Percentiles rank a stretch among this genome's conserved stretches.
These are phyloP conservation scores for Atherinomorus stipes DNA, from an alignment of 2,113 vertebrate species.

Conservation along the genomic window DNA sequence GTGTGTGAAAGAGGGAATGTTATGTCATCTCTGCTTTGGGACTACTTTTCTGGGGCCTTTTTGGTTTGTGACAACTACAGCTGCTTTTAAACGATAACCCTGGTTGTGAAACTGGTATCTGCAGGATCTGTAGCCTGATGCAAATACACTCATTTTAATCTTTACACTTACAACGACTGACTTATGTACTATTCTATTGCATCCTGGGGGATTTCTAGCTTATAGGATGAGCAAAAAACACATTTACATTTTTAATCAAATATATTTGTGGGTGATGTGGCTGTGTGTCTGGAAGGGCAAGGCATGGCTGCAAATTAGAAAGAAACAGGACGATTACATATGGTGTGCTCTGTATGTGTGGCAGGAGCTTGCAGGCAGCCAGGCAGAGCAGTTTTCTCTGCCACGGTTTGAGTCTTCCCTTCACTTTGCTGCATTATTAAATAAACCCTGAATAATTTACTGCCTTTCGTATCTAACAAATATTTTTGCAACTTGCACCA, in stretches of 20 bases:
- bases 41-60: slow-evolving; percentile 52
- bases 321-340: slow-evolving; percentile 42
- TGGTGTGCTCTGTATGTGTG: slow-evolving; percentile 44
- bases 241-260: neutral
- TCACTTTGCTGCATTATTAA: slow-evolving; percentile 91
- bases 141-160: slow-evolving; percentile 32
- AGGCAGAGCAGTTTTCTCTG: slow-evolving; percentile 78
- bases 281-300: slow-evolving; percentile 13
- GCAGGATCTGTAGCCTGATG: slow-evolving; percentile 60
- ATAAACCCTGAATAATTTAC: slow-evolving; percentile 90
- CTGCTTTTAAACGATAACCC: slow-evolving; percentile 67
- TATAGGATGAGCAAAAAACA: slow-evolving; percentile 43
- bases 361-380: slow-evolving; percentile 59
- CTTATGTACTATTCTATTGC: slow-evolving; percentile 44
- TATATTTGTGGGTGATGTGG: slow-evolving; percentile 27
- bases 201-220: slow-evolving; percentile 36
- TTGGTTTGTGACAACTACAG: slow-evolving; percentile 62
- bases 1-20: slow-evolving; percentile 31
- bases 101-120: slow-evolving; percentile 58
- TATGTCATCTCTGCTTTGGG: slow-evolving; percentile 70
- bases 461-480: slow-evolving; percentile 85
- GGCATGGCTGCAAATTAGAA: slow-evolving; percentile 47
- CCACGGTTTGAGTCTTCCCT: slow-evolving; percentile 80
- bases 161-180: slow-evolving; percentile 41
- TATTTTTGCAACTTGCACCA: slow-evolving; percentile 83